Base-by-base conservation (phyloP, 1,140 invertebrate genomes). In the Wiebesia pumilae region DNA sequence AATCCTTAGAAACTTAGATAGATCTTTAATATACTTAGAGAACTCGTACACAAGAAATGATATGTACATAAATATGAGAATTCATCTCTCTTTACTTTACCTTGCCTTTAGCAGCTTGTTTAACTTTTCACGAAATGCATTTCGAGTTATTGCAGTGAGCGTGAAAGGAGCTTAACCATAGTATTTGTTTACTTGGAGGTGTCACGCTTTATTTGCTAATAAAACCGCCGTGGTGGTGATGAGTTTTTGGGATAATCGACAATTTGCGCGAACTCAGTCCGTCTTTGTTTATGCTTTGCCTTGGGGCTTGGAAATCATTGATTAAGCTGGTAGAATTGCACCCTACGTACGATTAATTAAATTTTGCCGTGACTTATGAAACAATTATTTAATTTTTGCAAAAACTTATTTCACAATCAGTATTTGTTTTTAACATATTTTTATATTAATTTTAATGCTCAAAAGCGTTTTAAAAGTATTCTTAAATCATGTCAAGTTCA, bases 121-220 rank as follows among this genome's bases (percentile, higher is more conserved):
- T 43, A 12, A 75, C 0, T 24, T n/a, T 75, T 43, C 21, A 43
- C 40, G 12, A 67, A 81, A 67, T 81, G 62, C 24, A 47, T 67
- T 81, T n/a, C 38, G 12, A 33, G n/a, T 73, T 21, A 38, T 14
- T 40, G 40, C 0, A 9, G 3, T 14, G 14, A 1, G 27, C n/a
- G 19, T 3, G 9, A 33, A 71, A 71, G 81, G 35, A 82, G 67
- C 62, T 82, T 71, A 82, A 71, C 80, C 40, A 40, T 38, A 6
- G 10, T 0, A 58, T 58, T 30, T 75, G 51, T 75, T 75, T 73
- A 73, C 71, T 54, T 83, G 58, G 82, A 75, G 71, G 82, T 75
- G 82, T 83, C 69, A 54, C 58, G 79, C 24, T 83, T 75, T 62
- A 83, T 83, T 83, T 77, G 69, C 33, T 62, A 75, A 83, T 83